These are phyloP conservation scores for Junco hyemalis DNA, from an alignment of 2,113 vertebrate genomes.

Conservation along the genomic window DNA sequence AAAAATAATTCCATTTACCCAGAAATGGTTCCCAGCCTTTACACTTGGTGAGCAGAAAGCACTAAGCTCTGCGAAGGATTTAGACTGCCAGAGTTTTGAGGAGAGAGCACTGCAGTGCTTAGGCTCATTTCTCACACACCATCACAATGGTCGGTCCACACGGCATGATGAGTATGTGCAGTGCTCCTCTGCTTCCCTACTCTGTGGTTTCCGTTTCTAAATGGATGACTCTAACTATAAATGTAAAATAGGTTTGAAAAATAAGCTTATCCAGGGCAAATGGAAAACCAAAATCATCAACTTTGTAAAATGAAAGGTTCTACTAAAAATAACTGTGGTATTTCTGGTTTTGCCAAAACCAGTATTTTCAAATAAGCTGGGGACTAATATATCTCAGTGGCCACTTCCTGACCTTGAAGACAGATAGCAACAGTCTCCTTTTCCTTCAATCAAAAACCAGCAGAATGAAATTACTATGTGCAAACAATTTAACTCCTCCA, in stretches of 20 bases:
- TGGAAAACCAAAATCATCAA: conserved; percentile 32
- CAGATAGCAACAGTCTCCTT: not conserved
- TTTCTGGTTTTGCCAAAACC: not conserved
- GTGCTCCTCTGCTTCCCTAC: not conserved
- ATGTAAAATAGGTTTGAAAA: not conserved
- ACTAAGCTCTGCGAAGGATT: not conserved
- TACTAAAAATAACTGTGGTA: conserved; percentile 29
- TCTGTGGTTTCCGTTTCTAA: not conserved
- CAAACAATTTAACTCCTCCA: not conserved
- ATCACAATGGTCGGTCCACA: accelerated
- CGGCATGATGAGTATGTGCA: not conserved
- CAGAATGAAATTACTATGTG: not conserved
- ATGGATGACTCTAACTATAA: not conserved
- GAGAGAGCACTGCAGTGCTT: not conserved
- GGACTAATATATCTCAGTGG: not conserved
- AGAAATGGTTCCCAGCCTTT: not conserved
- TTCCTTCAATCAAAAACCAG: not conserved
- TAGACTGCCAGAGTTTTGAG: not conserved
- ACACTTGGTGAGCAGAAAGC: not conserved
- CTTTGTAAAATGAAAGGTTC: not conserved
- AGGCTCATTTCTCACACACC: not conserved
- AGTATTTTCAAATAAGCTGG: not conserved
- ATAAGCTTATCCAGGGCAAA: not conserved
- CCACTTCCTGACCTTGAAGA: not conserved
- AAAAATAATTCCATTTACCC: not conserved